Evolutionary conservation across 2,113 vertebrate genomes (phyloP).

Genomic region (Oreocharis arfaki): DNA sequence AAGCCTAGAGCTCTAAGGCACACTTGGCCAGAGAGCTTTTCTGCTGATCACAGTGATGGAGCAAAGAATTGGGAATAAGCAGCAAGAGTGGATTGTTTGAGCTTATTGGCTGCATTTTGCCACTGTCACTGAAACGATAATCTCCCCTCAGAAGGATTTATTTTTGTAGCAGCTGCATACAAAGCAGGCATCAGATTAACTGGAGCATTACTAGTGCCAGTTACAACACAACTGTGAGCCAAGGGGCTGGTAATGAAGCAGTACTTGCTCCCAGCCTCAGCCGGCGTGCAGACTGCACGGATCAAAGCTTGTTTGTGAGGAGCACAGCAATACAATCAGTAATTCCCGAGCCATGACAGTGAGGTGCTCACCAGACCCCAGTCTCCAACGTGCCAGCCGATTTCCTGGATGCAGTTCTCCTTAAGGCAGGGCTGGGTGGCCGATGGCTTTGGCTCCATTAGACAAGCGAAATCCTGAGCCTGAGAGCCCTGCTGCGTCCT

Average conservation of each 20-base stretch:
- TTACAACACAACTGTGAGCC: background rate
- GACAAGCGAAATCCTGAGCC: conserved; percentile 76
- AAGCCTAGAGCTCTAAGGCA: background rate
- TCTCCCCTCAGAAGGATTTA: conserved; percentile 1
- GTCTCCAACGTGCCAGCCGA: conserved; percentile 83
- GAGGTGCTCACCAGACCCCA: conserved; percentile 86
- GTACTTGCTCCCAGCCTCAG: background rate
- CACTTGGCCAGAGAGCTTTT: background rate
- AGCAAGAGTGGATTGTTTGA: background rate
- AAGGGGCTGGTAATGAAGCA: background rate
- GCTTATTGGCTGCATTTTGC: conserved; percentile 43
- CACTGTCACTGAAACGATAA: conserved; percentile 9
- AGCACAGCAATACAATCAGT: background rate
- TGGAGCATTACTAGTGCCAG: conserved; percentile 14
- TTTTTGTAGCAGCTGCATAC: conserved; percentile 39
- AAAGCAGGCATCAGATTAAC: conserved; percentile 44
- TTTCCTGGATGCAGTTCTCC: conserved; percentile 69
- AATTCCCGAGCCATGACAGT: background rate
- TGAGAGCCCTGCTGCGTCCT: conserved; percentile 62
- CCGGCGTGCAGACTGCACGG: background rate
- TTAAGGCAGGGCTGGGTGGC: conserved; percentile 73
- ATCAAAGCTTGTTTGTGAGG: background rate
- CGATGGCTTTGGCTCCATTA: conserved; percentile 66
- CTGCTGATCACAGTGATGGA: background rate
- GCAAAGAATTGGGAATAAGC: background rate